phyloP scores from a whole-genome alignment of 2,888 invertebrate genomes.

The Trachelus troglodyta region DNA sequence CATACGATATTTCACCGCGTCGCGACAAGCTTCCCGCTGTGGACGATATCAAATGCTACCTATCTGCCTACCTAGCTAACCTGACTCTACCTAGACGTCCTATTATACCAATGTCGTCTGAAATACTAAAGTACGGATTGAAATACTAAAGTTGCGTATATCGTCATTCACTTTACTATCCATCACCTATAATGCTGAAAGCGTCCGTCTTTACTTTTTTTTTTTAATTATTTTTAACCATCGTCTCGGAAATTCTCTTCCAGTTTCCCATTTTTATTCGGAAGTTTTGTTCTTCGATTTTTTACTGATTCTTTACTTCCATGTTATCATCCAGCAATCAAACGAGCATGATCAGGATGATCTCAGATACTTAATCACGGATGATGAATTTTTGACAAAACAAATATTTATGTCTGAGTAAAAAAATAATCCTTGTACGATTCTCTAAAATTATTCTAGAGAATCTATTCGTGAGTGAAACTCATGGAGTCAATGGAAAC shows the following conservation, averaged over 20 bases:
- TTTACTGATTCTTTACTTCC: not conserved
- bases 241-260: not conserved
- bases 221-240: not conserved
- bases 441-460: not conserved
- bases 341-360: not conserved
- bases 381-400: not conserved
- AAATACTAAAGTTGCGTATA: not conserved
- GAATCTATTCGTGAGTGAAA: not conserved
- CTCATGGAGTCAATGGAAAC: not conserved
- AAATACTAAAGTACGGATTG: not conserved
- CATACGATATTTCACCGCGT: conserved; percentile 58
- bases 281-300: not conserved
- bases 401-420: not conserved
- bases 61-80: not conserved
- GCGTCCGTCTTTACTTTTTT: not conserved
- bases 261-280: not conserved
- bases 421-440: not conserved
- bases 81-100: not conserved
- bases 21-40: conserved; percentile 8
- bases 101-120: not conserved
- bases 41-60: not conserved
- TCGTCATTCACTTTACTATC: not conserved
- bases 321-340: not conserved
- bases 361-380: not conserved
- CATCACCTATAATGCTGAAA: not conserved